Evolutionary conservation across 2,113 vertebrate species (phyloP), one percentile per base, ranked within the genome.

Genomic region (Nicator chloris): DNA sequence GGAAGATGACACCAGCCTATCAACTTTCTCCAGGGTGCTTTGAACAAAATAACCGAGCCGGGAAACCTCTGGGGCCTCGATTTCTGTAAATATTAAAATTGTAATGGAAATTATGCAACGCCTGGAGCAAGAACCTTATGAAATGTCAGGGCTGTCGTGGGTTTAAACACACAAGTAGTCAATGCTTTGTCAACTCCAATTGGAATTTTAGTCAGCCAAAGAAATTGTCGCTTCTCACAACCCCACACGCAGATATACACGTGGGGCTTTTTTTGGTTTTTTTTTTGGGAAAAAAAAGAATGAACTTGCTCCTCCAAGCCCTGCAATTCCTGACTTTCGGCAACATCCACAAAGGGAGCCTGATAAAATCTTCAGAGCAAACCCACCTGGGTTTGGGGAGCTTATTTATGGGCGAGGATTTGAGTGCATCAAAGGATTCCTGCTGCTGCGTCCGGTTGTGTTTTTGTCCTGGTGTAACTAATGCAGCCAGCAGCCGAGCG

Each of bases 81-180:
- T 84, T 96, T 91, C 81, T 79, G 72, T 33, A 71, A 95, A 92
- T 93, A 93, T 92, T 87, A 53, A 93, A 89, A 88, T 68, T 3
- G 49, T 60, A 18, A 93, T 94, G 97, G 76, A 94, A 96, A 95
- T 95, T 60, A 70, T 77, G 63, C 61, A 18, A 10, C 1, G 80
- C 92, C 85, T 30, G 64, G 54, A 73, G 95, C 85, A 76, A 93
- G 87, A 93, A 75, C 35, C 70, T 82, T 65, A 57, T 63, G 87
- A 93, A 89, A 86, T 75, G n/a, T 84, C 80, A 82, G 71, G 81
- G 54, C 53, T 91, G 95, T 86, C 21, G 56, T 72, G 91, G 90
- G 57, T 94, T 95, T 87, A 77, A 95, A 92, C 45, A 53, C 57
- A 86, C 69, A 31, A 57, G 57, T 75, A 72, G 63, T 23, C 80